Percentiles rank a stretch among this genome's conserved stretches.
Evolutionary conservation across 1,140 invertebrate genomes (phyloP).

Genomic region (Monochamus saltuarius): DNA sequence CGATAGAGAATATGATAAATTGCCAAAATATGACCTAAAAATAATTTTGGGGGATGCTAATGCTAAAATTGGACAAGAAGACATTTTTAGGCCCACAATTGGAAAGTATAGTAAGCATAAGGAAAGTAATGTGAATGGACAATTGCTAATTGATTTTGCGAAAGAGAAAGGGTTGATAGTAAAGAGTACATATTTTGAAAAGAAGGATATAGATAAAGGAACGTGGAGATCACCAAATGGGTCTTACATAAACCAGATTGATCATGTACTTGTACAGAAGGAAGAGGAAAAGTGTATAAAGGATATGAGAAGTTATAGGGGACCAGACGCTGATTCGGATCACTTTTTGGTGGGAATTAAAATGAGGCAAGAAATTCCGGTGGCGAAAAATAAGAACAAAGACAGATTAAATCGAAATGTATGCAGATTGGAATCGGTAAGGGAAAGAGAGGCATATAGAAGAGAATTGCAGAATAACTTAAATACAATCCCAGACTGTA

Average conservation of each 20-base stretch:
- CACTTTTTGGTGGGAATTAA: not conserved
- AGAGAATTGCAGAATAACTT: too few relatives aligned
- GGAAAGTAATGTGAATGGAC: slow-evolving; percentile 33
- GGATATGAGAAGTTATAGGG: not conserved
- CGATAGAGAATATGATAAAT: not conserved
- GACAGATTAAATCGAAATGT: too few relatives aligned
- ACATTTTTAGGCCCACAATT: slow-evolving; percentile 30
- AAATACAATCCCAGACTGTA: too few relatives aligned
- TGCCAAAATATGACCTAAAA: slow-evolving; percentile 12
- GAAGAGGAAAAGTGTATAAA: not conserved
- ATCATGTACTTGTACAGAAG: not conserved
- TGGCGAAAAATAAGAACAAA: too few relatives aligned
- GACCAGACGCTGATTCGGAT: not conserved
- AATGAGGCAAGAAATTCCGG: too few relatives aligned
- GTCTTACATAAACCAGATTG: slow-evolving; percentile 12
- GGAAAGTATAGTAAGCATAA: slow-evolving; percentile 45
- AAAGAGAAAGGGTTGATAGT: slow-evolving; percentile 26
- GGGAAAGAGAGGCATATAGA: too few relatives aligned
- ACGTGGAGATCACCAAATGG: slow-evolving; percentile 35
- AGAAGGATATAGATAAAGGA: slow-evolving; percentile 33
- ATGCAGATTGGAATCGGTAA: too few relatives aligned
- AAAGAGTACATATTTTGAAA: slow-evolving; percentile 27
- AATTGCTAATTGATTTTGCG: slow-evolving; percentile 29
- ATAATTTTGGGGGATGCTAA: slow-evolving; percentile 14
- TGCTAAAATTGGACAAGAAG: slow-evolving; percentile 15